phyloP scores from a whole-genome alignment of 2,113 vertebrate genomes.

The Paramisgurnus dabryanus region DNA sequence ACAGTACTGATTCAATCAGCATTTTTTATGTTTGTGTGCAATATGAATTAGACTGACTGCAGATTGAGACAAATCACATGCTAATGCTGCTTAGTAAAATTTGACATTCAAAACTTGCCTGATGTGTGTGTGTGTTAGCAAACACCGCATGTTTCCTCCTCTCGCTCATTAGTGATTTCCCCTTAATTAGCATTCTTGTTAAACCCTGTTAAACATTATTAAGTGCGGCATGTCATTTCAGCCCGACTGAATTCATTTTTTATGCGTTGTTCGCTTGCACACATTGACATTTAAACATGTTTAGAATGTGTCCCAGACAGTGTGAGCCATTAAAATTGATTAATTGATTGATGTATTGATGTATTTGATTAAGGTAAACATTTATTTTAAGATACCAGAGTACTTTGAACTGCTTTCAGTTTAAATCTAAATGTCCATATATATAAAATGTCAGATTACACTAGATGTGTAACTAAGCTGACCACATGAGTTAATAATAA shows the following conservation, averaged over 20 bases:
- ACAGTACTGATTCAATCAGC: neutral
- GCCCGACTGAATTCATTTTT: conserved; percentile 42
- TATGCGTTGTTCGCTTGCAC: conserved; percentile 3
- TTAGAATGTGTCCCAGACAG: neutral
- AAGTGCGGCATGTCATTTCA: conserved; percentile 42
- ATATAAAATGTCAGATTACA: too few species aligned
- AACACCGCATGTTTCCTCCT: conserved; percentile 38
- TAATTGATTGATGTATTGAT: neutral
- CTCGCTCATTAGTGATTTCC: conserved; percentile 45
- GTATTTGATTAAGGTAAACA: too few species aligned
- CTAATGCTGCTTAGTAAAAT: conserved; percentile 20
- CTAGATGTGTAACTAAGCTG: too few species aligned
- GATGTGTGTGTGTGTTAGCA: conserved; percentile 3
- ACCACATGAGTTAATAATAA: too few species aligned
- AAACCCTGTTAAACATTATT: conserved; percentile 35
- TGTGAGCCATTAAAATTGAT: neutral
- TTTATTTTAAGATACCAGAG: too few species aligned
- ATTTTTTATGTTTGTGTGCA: neutral
- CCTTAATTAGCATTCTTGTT: conserved; percentile 45
- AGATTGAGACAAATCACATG: neutral
- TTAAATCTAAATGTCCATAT: too few species aligned
- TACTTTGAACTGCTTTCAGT: too few species aligned
- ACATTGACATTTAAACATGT: conserved; percentile 5
- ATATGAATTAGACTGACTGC: neutral
- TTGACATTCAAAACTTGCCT: conserved; percentile 21